These are phyloP conservation scores for Xerus rutilus DNA, from an alignment of 2,797 vertebrate genomes.

Conservation along the genomic window DNA sequence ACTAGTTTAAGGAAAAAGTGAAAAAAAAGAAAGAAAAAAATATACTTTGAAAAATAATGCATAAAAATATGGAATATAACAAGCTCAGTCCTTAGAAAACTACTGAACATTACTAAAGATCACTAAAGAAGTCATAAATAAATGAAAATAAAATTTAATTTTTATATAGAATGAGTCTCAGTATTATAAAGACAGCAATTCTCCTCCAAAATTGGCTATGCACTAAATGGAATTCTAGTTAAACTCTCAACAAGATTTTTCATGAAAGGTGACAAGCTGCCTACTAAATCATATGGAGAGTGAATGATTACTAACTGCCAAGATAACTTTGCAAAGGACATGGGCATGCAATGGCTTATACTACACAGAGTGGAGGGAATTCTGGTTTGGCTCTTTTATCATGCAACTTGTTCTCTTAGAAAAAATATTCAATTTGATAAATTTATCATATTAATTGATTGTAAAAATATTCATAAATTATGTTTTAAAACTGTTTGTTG, in stretches of 20 bases:
- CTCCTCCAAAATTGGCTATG: background rate
- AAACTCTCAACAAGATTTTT: conserved; percentile 14
- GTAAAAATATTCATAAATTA: conserved; percentile 35
- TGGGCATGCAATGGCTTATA: background rate
- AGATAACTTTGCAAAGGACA: conserved; percentile 17
- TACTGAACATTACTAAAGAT: background rate
- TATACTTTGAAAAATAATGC: background rate
- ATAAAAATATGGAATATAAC: background rate
- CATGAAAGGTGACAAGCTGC: background rate
- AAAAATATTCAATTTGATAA: background rate
- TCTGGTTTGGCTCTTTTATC: background rate
- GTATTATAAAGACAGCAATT: background rate
- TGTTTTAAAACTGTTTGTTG: conserved; percentile 12
- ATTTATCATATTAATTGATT: conserved; percentile 50
- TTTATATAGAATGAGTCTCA: conserved; percentile 18
- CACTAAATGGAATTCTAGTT: conserved; percentile 26
- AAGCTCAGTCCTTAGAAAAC: background rate
- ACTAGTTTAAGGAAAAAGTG: too few relatives aligned
- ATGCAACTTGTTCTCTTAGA: background rate
- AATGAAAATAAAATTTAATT: background rate
- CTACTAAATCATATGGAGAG: conserved; percentile 2
- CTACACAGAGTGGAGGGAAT: background rate
- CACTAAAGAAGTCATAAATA: conserved; percentile 12
- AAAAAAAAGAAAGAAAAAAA: too few relatives aligned
- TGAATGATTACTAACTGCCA: background rate